Conservation (phyloP, 2,113 vertebrate species). For the Muntiacus reevesi region DNA sequence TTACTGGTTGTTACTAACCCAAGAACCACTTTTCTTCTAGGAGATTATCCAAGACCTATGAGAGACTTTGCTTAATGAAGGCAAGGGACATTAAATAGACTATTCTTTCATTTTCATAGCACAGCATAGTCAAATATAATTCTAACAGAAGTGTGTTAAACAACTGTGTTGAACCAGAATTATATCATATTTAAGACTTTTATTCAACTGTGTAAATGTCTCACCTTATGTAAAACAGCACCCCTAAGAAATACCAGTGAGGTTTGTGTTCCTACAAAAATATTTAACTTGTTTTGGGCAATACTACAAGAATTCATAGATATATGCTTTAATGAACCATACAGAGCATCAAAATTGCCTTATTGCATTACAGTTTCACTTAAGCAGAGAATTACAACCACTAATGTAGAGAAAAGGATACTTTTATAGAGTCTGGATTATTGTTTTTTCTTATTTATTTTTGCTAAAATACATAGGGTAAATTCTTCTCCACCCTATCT, state of each 20-base stretch:
- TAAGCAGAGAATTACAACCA: constrained; percentile 24
- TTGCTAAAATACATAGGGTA: neutral
- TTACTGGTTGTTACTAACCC: neutral
- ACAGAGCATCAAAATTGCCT: constrained; percentile 17
- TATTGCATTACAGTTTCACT: constrained; percentile 19
- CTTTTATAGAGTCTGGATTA: neutral
- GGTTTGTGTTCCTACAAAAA: constrained; percentile 37
- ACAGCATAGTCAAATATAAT: neutral
- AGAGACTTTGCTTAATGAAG: neutral
- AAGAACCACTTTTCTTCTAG: neutral
- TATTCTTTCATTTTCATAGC: neutral
- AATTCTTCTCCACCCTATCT: neutral
- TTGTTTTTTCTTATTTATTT: neutral
- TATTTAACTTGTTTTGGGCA: constrained; percentile 34
- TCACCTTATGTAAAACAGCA: neutral
- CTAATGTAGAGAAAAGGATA: neutral
- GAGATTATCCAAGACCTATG: neutral
- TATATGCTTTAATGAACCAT: constrained; percentile 33
- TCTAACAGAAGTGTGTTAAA: neutral
- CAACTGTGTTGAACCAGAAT: neutral
- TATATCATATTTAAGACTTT: constrained; percentile 17
- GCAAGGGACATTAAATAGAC: neutral
- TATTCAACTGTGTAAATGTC: constrained; percentile 12
- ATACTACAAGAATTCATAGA: constrained; percentile 6
- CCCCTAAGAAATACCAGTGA: neutral